Conservation (phyloP, 2,113 vertebrate genomes). For the Neofelis nebulosa region DNA sequence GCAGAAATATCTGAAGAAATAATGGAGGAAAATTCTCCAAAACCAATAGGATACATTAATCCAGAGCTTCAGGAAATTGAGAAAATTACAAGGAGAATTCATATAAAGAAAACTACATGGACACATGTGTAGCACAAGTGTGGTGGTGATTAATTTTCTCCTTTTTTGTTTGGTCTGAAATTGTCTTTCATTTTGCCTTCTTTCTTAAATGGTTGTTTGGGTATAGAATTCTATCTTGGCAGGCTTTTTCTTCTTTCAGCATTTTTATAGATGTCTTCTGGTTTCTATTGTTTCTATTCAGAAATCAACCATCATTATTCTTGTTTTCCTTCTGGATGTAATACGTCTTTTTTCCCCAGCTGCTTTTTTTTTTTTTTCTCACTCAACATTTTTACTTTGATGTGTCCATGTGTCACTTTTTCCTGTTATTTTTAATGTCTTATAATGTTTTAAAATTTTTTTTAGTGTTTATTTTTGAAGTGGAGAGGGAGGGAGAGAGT, state of each 20-base stretch:
- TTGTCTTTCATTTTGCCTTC: background rate
- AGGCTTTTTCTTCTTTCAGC: background rate
- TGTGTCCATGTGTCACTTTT: background rate
- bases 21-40: background rate
- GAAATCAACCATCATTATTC: background rate
- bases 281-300: background rate
- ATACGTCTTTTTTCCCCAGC: background rate
- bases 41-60: background rate
- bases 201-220: background rate
- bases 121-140: background rate
- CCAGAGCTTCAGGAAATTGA: background rate
- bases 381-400: background rate
- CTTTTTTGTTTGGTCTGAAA: background rate
- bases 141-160: background rate
- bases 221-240: background rate
- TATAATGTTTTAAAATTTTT: background rate
- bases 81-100: background rate
- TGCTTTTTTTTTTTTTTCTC: background rate
- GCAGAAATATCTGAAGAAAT: background rate
- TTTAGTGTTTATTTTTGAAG: no score
- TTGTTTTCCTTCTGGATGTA: background rate
- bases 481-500: no score
- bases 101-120: background rate
- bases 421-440: background rate
- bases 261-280: background rate